These are phyloP conservation scores for Geococcyx californianus DNA, from an alignment of 2,113 vertebrate genomes.

Conservation along the genomic window DNA sequence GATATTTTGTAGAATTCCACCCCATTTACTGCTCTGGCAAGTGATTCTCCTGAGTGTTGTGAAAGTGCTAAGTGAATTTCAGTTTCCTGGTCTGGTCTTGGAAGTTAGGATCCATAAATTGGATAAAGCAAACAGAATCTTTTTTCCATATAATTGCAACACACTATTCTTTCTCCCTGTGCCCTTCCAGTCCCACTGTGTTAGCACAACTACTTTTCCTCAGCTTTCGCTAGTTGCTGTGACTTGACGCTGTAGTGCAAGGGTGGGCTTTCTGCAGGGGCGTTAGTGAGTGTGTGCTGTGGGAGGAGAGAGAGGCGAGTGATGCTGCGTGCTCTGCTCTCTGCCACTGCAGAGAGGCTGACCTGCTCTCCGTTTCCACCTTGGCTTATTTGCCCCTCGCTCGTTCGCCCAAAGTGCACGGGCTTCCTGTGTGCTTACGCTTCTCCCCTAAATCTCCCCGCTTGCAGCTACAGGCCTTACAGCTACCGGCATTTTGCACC, in stretches of 20 bases:
- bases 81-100: not conserved
- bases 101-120: not conserved
- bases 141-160: not conserved
- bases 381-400: rapidly evolving
- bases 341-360: rapidly evolving
- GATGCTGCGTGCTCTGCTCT: not conserved
- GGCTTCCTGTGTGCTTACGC: rapidly evolving
- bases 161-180: not conserved
- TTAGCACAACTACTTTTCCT: not conserved
- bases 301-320: not conserved
- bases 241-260: rapidly evolving
- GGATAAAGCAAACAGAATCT: not conserved
- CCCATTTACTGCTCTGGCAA: not conserved
- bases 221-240: not conserved
- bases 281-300: rapidly evolving
- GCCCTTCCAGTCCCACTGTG: not conserved
- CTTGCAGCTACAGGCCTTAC: constrained; percentile 89
- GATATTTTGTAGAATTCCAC: not conserved
- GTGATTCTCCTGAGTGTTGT: not conserved
- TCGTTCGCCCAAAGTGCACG: rapidly evolving
- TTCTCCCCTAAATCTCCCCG: not conserved
- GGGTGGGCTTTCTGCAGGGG: not conserved
- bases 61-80: not conserved
- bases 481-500: constrained; percentile 96
- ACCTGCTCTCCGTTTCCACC: rapidly evolving